Evolutionary conservation across 1,140 invertebrate species (phyloP), one percentile per base, ranked within the genome.

Genomic region (Mesaphorura yosii): DNA sequence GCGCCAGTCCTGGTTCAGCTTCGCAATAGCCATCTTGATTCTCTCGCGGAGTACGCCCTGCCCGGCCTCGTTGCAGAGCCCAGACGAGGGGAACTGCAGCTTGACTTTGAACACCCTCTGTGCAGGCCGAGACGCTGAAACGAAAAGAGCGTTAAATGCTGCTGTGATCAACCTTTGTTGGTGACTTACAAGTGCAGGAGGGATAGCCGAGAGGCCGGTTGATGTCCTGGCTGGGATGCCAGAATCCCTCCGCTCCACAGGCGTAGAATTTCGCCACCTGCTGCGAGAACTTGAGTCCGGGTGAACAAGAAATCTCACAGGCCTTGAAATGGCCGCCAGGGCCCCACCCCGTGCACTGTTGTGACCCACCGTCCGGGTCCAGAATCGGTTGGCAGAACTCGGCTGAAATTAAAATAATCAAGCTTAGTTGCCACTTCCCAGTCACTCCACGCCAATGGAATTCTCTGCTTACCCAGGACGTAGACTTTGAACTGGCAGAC

Each of bases 191-290:
- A 64, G 88, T 88, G 68, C 89, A 94, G 62, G 88, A 86, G 31
- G 90, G 89, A 68, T 92, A 94, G 2, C 90, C 72, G 53, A 92
- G 68, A 14, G 86, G 85, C 57, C 84, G 71, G 26, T 72, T 76
- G 10, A 88, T 85, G 65, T 88, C 78, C 22, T 71, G 75, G 2
- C 85, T 89, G 22, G 92, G 92, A 59, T 88, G 75, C 91, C 91
- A 96, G 69, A 91, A 91, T 31, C 91, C 91, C 78, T 96, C 91
- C 49, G 87, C 88, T 15, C 89, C 91, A 67, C 92, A 96, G 5
- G 90, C 92, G 66, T 94, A 96, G 73, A 95, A 96, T 60, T 88
- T 85, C 0, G 91, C 88, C 28, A 94, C 84, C 41, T 79, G 77
- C 67, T 91, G 84, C 1, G 89, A 90, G 71, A 96, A 96, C 59